Conservation (phyloP, 35 echinoderm and acorn worm species). For the Apostichopus parvimensis region DNA sequence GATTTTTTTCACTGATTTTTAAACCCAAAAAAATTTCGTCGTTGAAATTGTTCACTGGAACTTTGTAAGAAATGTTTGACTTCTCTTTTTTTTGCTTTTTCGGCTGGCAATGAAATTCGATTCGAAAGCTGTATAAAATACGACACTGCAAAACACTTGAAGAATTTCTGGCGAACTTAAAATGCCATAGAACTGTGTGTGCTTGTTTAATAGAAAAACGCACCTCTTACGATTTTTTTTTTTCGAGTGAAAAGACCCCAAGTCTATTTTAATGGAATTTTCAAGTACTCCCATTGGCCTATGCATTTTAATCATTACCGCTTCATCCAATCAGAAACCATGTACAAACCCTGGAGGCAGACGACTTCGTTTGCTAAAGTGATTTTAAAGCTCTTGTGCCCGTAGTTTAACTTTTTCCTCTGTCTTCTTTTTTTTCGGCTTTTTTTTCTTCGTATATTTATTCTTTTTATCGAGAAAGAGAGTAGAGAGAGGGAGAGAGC, state of each 20-base stretch:
- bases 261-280: constrained; percentile 59
- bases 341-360: constrained; percentile 51
- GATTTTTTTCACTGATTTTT: too few relatives aligned
- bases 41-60: too few relatives aligned
- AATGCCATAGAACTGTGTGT: background rate
- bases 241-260: background rate
- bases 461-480: background rate
- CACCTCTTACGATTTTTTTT: constrained; percentile 17
- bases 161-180: background rate
- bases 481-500: background rate
- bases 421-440: background rate
- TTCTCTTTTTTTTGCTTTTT: background rate
- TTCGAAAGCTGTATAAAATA: constrained; percentile 11
- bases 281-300: constrained; percentile 64
- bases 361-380: constrained; percentile 50
- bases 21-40: too few relatives aligned
- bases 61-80: too few relatives aligned
- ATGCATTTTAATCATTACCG: constrained; percentile 55
- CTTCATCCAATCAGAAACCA: constrained; percentile 40
- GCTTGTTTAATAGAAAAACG: background rate
- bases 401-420: constrained; percentile 21
- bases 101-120: constrained; percentile 39
- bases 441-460: background rate
- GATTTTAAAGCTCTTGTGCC: constrained; percentile 34
- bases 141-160: constrained; percentile 32